Evolutionary conservation across 2,888 invertebrate genomes (phyloP).

Genomic region (Caenorhabditis imperialis): DNA sequence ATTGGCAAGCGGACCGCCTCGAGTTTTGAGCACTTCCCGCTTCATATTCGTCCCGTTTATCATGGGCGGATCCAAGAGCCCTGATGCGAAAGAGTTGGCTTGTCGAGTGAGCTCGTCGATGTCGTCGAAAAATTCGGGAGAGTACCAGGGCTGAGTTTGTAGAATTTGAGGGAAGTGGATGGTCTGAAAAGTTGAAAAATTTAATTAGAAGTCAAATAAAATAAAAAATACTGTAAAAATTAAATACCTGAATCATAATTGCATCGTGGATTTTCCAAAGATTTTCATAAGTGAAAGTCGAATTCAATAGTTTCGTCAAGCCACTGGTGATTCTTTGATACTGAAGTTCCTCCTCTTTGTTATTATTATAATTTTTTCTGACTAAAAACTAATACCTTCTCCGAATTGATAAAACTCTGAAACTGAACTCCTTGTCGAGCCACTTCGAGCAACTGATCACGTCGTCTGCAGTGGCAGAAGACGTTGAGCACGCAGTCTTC

Average conservation of each 20-base stretch:
- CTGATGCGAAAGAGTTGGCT: constrained; percentile 22
- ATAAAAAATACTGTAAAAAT: too few species aligned
- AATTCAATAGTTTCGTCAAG: constrained; percentile 23
- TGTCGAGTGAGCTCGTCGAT: constrained; percentile 13
- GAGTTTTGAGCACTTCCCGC: constrained; percentile 35
- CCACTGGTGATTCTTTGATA: constrained; percentile 7
- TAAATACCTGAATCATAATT: constrained; percentile 20
- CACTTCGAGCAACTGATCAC: constrained; percentile 24
- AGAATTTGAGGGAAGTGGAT: constrained; percentile 35
- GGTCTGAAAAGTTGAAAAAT: constrained; percentile 12
- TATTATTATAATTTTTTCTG: not conserved
- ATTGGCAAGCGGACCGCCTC: constrained; percentile 29
- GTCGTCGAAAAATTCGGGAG: constrained; percentile 24
- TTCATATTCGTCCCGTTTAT: constrained; percentile 29
- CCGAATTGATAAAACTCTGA: constrained; percentile 15
- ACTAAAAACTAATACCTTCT: constrained; percentile 9
- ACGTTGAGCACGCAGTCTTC: constrained; percentile 32
- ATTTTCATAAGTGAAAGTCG: constrained; percentile 32
- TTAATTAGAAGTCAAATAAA: too few species aligned
- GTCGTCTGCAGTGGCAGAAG: constrained; percentile 25
- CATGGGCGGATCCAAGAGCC: constrained; percentile 42
- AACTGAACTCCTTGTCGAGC: constrained; percentile 31
- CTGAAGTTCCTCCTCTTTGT: constrained; percentile 2
- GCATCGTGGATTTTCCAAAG: constrained; percentile 41
- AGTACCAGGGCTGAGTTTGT: constrained; percentile 26